Conservation (phyloP, 2,797 vertebrate genomes). For the Melanotaenia trifasciata region DNA sequence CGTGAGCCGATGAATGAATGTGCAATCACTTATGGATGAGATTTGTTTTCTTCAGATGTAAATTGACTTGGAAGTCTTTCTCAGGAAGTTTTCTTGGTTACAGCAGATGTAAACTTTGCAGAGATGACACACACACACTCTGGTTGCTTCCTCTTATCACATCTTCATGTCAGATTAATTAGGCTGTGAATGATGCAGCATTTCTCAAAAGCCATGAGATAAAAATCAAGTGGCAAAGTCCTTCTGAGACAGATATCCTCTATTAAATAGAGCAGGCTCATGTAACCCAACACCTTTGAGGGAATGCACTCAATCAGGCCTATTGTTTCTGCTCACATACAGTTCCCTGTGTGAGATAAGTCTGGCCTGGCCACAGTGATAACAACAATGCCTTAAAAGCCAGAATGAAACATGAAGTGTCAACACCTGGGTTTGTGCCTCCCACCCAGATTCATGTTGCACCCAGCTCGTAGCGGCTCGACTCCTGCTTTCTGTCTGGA, state of each 20-base stretch:
- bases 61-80: slow-evolving; percentile 18
- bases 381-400: slow-evolving; percentile 83
- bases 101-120: not conserved
- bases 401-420: slow-evolving; percentile 77
- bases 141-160: slow-evolving; percentile 58
- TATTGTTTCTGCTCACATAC: slow-evolving; percentile 87
- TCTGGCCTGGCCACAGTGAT: slow-evolving; percentile 76
- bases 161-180: slow-evolving; percentile 57
- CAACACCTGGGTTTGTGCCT: slow-evolving; percentile 69
- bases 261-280: slow-evolving; percentile 75
- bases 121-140: not conserved
- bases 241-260: slow-evolving; percentile 76
- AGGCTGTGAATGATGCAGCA: slow-evolving; percentile 67
- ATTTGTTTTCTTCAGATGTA: slow-evolving; percentile 56
- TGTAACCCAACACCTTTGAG: slow-evolving; percentile 83
- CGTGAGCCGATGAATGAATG: slow-evolving; percentile 44
- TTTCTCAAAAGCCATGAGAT: slow-evolving; percentile 65
- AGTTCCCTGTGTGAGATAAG: slow-evolving; percentile 86
- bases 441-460: slow-evolving; percentile 62
- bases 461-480: slow-evolving; percentile 6
- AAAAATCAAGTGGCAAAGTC: slow-evolving; percentile 69
- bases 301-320: slow-evolving; percentile 87
- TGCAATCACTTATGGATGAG: slow-evolving; percentile 43
- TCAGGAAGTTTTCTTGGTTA: not conserved
- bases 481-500: slow-evolving; percentile 30